Evolutionary conservation across 2,888 invertebrate species (phyloP), one percentile per base, ranked within the genome.

Genomic region (Amphipyra tragopoginis): DNA sequence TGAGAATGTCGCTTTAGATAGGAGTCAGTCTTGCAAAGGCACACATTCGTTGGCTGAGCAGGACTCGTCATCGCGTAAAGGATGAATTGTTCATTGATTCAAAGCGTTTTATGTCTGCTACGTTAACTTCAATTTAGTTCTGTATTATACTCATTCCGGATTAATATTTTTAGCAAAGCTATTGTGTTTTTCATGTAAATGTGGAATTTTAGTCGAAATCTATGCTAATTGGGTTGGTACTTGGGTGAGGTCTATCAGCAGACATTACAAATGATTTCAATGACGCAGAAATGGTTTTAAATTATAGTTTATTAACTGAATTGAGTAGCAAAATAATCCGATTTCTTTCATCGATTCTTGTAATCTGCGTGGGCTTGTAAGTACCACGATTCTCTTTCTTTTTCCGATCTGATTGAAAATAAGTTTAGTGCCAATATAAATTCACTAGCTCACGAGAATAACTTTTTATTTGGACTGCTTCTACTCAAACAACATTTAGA

Each of bases 41-140:
- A 55, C 59, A 67, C 61, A 71, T 76, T 74, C 69, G 74, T 70
- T 77, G 58, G 59, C 38, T 56, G 65, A 73, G 50, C 56, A 59
- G 57, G 53, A 49, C 58, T 65, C 67, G 57, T 74, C 74, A 72
- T 65, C 61, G 56, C 40, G 55, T 68, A 63, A 73, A 68, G 43
- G 54, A 73, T 66, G 58, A 68, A 73, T 77, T 71, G 77, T 66
- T 71, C 62, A 77, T 77, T 72, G 66, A 72, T 60, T 67, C 56
- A 67, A 72, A 75, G 65, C 56, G 42, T 26, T 72, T 72, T 67
- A 51, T 65, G 47, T 62, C 38, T 48, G 55, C 39, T 39, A 60
- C 53, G 54, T 75, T 64, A 72, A 47, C 55, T 69, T 45, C 42
- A 64, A 66, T 59, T 70, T 60, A 54, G 49, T 42, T 44, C 26